A percentile compares a stretch with the other conserved stretches of the same genome.
phyloP scores from a whole-genome alignment of 2,113 vertebrate species.

The Prunella himalayana region DNA sequence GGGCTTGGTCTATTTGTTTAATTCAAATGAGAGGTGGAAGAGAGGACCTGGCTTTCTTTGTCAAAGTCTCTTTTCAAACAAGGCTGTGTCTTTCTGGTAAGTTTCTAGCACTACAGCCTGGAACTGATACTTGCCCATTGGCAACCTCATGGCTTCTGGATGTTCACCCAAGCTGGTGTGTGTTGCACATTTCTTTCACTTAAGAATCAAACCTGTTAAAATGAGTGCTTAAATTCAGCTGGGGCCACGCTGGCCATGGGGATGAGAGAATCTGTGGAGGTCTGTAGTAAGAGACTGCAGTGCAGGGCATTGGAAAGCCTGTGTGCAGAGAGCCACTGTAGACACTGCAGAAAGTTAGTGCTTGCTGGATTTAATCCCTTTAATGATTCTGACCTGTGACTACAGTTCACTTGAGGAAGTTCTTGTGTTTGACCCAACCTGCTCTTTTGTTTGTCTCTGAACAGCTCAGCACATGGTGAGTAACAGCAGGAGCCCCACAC shows the following conservation, averaged over 20 bases:
- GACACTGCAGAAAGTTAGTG: not conserved
- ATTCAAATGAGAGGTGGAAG: slow-evolving; percentile 21
- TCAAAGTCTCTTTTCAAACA: not conserved
- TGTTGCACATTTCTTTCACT: not conserved
- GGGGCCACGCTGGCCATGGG: fast-evolving
- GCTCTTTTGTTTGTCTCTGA: slow-evolving; percentile 39
- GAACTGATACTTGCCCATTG: not conserved
- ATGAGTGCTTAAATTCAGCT: not conserved
- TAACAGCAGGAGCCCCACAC: slow-evolving; percentile 30
- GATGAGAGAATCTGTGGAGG: not conserved
- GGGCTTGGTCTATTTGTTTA: slow-evolving; percentile 50
- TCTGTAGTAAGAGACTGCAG: not conserved
- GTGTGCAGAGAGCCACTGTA: not conserved
- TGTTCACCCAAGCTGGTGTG: not conserved
- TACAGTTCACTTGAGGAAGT: slow-evolving; percentile 8
- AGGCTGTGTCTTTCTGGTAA: not conserved
- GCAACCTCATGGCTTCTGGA: not conserved
- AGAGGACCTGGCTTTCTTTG: not conserved
- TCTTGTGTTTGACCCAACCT: slow-evolving; percentile 30
- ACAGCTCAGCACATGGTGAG: not conserved
- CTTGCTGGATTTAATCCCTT: not conserved
- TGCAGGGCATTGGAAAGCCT: not conserved
- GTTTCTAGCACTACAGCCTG: not conserved
- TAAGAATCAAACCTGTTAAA: not conserved
- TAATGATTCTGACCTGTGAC: not conserved